These are phyloP conservation scores for Drosophila saltans DNA, from an alignment of 1,140 invertebrate genomes.

Conservation along the genomic window DNA sequence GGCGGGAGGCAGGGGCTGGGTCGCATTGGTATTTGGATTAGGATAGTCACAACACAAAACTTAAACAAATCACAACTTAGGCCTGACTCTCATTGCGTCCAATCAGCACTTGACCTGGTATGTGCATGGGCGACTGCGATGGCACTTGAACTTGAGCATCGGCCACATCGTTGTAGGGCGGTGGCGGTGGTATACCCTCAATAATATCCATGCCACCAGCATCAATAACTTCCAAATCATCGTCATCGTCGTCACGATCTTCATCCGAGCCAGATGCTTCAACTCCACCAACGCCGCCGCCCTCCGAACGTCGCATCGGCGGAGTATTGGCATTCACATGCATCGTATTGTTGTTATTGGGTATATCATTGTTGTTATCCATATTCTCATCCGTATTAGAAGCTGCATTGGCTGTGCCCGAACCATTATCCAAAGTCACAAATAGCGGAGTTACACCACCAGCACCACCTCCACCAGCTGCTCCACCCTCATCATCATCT, in stretches of 20 bases:
- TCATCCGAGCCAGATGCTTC: conserved; percentile 40
- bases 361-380: conserved; percentile 78
- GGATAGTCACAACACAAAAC: conserved; percentile 56
- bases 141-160: conserved; percentile 53
- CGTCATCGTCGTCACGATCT: conserved; percentile 44
- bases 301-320: conserved; percentile 74
- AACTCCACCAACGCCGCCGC: conserved; percentile 2
- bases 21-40: too few species aligned
- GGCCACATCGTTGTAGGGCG: conserved; percentile 65
- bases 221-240: conserved; percentile 67
- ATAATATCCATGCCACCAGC: conserved; percentile 44
- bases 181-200: conserved; percentile 59
- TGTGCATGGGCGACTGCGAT: conserved; percentile 48
- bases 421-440: conserved; percentile 49
- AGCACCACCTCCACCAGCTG: conserved; percentile 34
- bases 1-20: neutral
- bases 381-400: conserved; percentile 54
- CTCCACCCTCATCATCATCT: conserved; percentile 42
- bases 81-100: conserved; percentile 74
- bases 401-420: conserved; percentile 36
- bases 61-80: conserved; percentile 67
- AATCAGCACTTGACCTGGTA: conserved; percentile 61
- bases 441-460: conserved; percentile 52
- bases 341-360: conserved; percentile 80
- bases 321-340: conserved; percentile 80